Percentiles rank a stretch among this genome's conserved stretches.
Conservation (phyloP, 2,888 invertebrate genomes). For the Agrochola litura region DNA sequence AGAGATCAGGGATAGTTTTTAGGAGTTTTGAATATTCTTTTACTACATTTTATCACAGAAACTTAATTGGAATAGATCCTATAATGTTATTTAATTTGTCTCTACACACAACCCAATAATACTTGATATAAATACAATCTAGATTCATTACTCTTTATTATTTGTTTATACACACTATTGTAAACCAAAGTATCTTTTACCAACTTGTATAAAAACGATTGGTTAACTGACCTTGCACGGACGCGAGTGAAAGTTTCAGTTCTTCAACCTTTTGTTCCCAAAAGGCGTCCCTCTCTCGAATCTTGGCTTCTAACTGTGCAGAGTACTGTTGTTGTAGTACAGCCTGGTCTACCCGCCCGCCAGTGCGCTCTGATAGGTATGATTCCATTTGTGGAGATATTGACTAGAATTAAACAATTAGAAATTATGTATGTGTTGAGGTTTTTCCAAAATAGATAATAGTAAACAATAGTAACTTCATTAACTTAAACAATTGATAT, state of each 20-base stretch:
- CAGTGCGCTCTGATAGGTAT: slow-evolving; percentile 84
- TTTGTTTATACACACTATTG: neutral
- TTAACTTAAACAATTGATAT: neutral
- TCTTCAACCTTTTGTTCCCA: slow-evolving; percentile 92
- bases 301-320: slow-evolving; percentile 91
- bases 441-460: neutral
- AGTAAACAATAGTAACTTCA: neutral
- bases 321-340: slow-evolving; percentile 90
- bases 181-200: slow-evolving; percentile 3
- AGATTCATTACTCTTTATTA: neutral
- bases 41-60: too few relatives aligned
- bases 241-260: slow-evolving; percentile 88
- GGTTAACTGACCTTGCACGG: slow-evolving; percentile 92
- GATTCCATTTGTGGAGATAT: slow-evolving; percentile 88
- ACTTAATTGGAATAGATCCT: neutral
- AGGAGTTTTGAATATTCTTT: too few relatives aligned
- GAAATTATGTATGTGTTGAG: neutral
- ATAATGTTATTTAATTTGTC: neutral
- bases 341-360: slow-evolving; percentile 82
- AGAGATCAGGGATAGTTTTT: too few relatives aligned
- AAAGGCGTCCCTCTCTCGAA: slow-evolving; percentile 89
- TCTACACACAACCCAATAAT: neutral
- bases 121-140: neutral
- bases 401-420: slow-evolving; percentile 76
- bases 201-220: slow-evolving; percentile 24